These are phyloP conservation scores for Heterohyrax brucei DNA, from an alignment of 2,797 vertebrate genomes.

Conservation along the genomic window DNA sequence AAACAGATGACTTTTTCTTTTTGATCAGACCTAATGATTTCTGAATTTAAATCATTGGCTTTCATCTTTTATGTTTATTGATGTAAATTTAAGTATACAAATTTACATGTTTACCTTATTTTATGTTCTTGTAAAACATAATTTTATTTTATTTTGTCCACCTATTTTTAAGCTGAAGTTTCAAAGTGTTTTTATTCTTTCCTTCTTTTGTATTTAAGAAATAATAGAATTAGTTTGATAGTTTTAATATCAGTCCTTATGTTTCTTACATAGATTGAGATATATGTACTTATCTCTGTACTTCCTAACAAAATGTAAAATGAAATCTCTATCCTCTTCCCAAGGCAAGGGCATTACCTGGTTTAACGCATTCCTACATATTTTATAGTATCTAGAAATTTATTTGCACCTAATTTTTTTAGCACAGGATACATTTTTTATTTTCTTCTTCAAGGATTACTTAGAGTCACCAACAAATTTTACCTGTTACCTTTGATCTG, in stretches of 20 bases:
- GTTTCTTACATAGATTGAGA: neutral
- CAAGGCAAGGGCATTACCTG: neutral
- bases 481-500: neutral
- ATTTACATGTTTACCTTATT: neutral
- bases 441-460: neutral
- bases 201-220: neutral
- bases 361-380: neutral
- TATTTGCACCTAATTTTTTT: neutral
- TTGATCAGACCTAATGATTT: neutral
- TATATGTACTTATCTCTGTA: neutral
- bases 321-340: neutral
- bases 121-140: neutral
- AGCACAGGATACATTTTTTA: neutral
- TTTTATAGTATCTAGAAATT: neutral
- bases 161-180: neutral
- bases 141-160: neutral
- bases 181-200: neutral
- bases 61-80: neutral
- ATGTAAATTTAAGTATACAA: neutral
- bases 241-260: neutral
- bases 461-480: neutral
- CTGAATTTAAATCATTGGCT: neutral
- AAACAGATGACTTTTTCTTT: neutral
- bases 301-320: slow-evolving; percentile 4
- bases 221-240: neutral